Percentiles rank a stretch among this genome's conserved stretches.
Conservation (phyloP, 2,888 invertebrate genomes). For the Callimorpha dominula region DNA sequence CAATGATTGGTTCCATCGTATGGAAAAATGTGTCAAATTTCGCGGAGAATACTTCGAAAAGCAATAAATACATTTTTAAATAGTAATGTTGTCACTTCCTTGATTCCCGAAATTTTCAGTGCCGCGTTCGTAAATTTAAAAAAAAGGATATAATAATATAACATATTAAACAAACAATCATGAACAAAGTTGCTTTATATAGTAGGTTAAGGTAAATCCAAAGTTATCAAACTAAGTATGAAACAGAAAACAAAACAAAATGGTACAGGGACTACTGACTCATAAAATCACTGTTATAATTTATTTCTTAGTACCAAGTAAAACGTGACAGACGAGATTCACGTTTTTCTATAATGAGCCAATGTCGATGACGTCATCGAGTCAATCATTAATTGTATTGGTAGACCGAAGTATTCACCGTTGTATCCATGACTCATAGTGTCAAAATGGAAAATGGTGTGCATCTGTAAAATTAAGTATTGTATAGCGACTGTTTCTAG, state of each 20-base stretch:
- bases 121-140: too few relatives aligned
- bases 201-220: slow-evolving; percentile 6
- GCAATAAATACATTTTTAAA: too few relatives aligned
- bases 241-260: slow-evolving; percentile 10
- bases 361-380: slow-evolving; percentile 54
- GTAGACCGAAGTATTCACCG: slow-evolving; percentile 37
- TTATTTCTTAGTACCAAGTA: slow-evolving; percentile 42
- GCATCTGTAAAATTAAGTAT: slow-evolving; percentile 47
- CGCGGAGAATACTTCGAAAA: too few relatives aligned
- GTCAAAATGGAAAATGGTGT: slow-evolving; percentile 35
- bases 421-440: slow-evolving; percentile 43
- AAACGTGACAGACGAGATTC: slow-evolving; percentile 45
- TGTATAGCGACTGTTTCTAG: neutral
- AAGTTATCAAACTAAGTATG: slow-evolving; percentile 7
- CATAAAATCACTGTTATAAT: slow-evolving; percentile 35
- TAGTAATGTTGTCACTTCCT: too few relatives aligned
- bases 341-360: slow-evolving; percentile 49
- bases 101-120: too few relatives aligned
- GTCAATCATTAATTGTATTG: slow-evolving; percentile 49
- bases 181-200: slow-evolving; percentile 11
- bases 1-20: too few relatives aligned
- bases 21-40: too few relatives aligned
- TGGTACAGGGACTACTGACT: slow-evolving; percentile 32
- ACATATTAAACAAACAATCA: slow-evolving; percentile 24
- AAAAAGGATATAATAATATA: slow-evolving; percentile 17